Percentiles rank a stretch among this genome's conserved stretches.
These are phyloP conservation scores for Leucophenga montana DNA, from an alignment of 2,888 invertebrate species.

Conservation along the genomic window DNA sequence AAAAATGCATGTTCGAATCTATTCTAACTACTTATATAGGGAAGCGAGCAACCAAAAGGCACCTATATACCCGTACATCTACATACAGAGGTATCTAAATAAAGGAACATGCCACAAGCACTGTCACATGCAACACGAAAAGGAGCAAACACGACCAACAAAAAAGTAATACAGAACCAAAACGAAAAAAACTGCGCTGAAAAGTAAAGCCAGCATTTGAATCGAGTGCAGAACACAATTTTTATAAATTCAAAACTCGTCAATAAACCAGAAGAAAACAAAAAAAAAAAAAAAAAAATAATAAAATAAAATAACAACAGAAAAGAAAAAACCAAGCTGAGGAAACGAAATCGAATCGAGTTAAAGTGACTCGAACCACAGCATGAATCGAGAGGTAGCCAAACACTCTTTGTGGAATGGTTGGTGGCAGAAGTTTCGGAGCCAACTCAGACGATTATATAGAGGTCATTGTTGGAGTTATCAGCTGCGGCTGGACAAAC, in stretches of 20 bases:
- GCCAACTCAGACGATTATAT: no score
- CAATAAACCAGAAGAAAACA: slow-evolving; percentile 26
- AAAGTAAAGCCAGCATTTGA: not conserved
- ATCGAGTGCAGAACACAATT: slow-evolving; percentile 16
- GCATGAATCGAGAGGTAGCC: slow-evolving; percentile 5
- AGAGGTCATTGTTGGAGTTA: slow-evolving; percentile 33
- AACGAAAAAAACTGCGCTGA: slow-evolving; percentile 2
- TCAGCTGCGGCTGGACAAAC: slow-evolving; percentile 10
- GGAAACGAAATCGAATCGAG: not conserved
- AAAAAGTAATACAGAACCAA: not conserved
- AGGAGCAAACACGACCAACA: not conserved
- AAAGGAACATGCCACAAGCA: slow-evolving; percentile 3
- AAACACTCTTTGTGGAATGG: slow-evolving; percentile 1
- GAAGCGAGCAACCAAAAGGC: not conserved
- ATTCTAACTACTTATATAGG: not conserved
- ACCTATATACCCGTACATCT: not conserved
- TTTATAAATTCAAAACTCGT: slow-evolving; percentile 35
- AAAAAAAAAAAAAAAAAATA: no score
- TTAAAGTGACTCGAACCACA: slow-evolving; percentile 7
- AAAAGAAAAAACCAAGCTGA: slow-evolving; percentile 5
- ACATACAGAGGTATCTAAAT: not conserved
- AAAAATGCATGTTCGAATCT: slow-evolving; percentile 25
- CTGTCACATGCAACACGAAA: slow-evolving; percentile 10
- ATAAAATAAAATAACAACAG: no score
- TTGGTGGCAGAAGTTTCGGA: not conserved